These are phyloP conservation scores for Dynastes maya DNA, from an alignment of 2,888 invertebrate species.

Conservation along the genomic window DNA sequence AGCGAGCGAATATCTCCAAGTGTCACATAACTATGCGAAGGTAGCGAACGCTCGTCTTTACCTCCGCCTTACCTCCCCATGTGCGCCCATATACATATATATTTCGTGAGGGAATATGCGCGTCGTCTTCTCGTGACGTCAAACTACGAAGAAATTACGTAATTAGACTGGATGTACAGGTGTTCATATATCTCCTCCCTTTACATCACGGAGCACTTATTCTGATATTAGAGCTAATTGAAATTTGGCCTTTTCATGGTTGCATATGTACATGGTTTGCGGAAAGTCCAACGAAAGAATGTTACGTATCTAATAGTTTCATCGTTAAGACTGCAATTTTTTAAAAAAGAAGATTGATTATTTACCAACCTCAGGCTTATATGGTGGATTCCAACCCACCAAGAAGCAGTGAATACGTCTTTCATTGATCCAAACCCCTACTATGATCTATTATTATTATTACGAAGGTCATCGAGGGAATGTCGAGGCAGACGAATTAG, in stretches of 20 bases:
- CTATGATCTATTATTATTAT: no score
- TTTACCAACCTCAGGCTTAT: no score
- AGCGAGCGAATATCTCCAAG: slow-evolving; percentile 69
- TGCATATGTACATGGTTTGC: background rate
- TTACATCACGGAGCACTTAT: background rate
- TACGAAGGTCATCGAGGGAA: no score
- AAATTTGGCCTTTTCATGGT: slow-evolving; percentile 50
- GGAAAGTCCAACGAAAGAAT: background rate
- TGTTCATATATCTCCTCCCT: slow-evolving; percentile 62
- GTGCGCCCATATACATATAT: background rate
- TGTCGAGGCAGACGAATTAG: no score
- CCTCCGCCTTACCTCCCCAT: background rate
- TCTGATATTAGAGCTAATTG: slow-evolving; percentile 51
- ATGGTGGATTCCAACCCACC: no score
- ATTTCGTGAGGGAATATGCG: background rate
- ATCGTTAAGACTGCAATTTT: background rate
- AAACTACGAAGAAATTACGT: slow-evolving; percentile 48
- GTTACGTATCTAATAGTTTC: background rate
- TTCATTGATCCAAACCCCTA: no score
- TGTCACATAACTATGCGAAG: slow-evolving; percentile 71
- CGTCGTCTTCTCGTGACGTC: background rate
- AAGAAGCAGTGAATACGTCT: no score
- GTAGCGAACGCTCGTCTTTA: slow-evolving; percentile 6
- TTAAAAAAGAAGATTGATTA: no score
- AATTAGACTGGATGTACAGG: slow-evolving; percentile 59